Conservation (phyloP, 2,888 invertebrate species). For the Mimas tiliae region DNA sequence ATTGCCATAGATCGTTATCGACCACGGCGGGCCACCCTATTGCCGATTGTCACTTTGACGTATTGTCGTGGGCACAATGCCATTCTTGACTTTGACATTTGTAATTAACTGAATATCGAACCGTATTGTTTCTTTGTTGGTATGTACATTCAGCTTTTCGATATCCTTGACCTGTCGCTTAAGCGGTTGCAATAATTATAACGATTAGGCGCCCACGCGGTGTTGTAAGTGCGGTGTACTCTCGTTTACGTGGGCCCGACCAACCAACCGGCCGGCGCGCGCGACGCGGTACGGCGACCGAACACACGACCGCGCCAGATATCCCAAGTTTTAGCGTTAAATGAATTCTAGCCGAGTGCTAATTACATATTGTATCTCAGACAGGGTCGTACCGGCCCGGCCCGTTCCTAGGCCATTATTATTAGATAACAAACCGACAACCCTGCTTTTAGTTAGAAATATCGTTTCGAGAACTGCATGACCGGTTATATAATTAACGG, state of each 20-base stretch:
- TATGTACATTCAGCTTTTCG: conserved; percentile 46
- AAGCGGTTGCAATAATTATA: conserved; percentile 46
- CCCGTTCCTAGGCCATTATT: conserved; percentile 46
- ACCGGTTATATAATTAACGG: conserved; percentile 46
- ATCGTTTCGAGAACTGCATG: conserved; percentile 34
- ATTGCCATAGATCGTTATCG: conserved; percentile 59
- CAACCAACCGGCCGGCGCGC: conserved; percentile 29
- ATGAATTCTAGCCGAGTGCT: conserved; percentile 27
- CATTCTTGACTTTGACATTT: conserved; percentile 60
- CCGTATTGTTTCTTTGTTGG: conserved; percentile 59
- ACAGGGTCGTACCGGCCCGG: conserved; percentile 33
- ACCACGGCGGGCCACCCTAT: conserved; percentile 31
- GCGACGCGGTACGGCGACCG: not conserved
- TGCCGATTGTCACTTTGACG: conserved; percentile 49
- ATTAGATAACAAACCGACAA: conserved; percentile 44
- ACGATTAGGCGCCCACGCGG: conserved; percentile 46
- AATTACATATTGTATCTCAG: conserved; percentile 35
- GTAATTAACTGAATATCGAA: conserved; percentile 56
- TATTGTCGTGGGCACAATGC: conserved; percentile 42
- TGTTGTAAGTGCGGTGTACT: conserved; percentile 38
- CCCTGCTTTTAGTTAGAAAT: conserved; percentile 43
- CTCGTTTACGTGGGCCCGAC: conserved; percentile 43
- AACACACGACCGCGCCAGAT: conserved; percentile 3
- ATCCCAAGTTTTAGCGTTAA: not conserved
- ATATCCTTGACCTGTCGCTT: conserved; percentile 62